Evolutionary conservation across 2,797 vertebrate species (phyloP), one percentile per base, ranked within the genome.

Genomic region (Kryptolebias ocellatus): DNA sequence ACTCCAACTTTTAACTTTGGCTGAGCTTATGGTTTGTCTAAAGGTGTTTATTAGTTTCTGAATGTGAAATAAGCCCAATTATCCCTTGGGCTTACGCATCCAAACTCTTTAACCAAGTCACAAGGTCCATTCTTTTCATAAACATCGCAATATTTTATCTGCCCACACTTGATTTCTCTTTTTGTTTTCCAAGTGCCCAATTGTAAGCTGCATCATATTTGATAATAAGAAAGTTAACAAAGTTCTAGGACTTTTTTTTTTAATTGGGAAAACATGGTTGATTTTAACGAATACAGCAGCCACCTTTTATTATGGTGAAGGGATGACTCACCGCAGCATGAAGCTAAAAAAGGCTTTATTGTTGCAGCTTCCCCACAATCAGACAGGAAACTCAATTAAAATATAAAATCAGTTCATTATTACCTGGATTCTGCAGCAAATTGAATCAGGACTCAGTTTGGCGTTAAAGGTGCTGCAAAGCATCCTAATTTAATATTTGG

Each of bases 381-480:
- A 27, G 12, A 37, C n/a, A 27, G 17, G 27, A 20, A 72, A 11
- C 1, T 60, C 17, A 61, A 75, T 34, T 62, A 62, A 77, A 80
- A 78, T 63, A 49, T 17, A 50, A 51, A 62, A 27, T 16, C 4
- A 4, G 56, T 83, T 11, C 69, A 76, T 76, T 61, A 74, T 78
- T 72, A 49, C 76, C 1, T 1, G 24, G 17, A 37, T 0, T 54
- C 46, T 65, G 24, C 46, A 42, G 50, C 44, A 18, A 34, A 39
- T 11, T 29, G 29, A 53, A 51, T 59, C 15, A 18, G 50, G 37
- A 18, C 16, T 51, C 50, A 28, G 31, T 15, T 10, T 60, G 29
- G 53, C 9, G 12, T 42, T 1, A 37, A 17, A 67, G 18, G 4
- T 7, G 4, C 53, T 50, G 29, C 11, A 27, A 67, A 37, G 3